Evolutionary conservation across 2,797 vertebrate species (phyloP), one percentile per base, ranked within the genome.

Genomic region (Hydrolagus colliei): DNA sequence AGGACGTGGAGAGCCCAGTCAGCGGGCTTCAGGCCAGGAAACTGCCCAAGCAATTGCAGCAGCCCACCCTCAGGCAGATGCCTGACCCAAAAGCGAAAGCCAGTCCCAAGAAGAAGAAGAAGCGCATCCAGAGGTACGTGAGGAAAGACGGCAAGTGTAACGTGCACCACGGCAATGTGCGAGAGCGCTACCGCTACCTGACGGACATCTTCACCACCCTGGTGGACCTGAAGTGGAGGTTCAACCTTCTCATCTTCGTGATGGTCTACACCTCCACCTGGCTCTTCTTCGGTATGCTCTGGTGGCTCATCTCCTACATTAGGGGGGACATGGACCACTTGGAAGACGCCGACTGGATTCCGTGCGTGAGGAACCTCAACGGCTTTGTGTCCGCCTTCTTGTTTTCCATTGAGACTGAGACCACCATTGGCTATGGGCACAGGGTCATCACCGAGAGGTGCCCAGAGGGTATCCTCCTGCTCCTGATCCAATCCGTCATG

Each of bases 321-420:
- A 95, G 98, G 79, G 98, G 98, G 74, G 98, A 99, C 73, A 95
- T 99, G 94, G 97, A 98, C 87, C 97, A 99, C 89, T 86, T 97
- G 91, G 93, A 96, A 75, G 97, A 99, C 89, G 94, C 93, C 86
- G 88, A 94, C 0, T 99, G 98, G 98, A 98, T 95, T 89, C 98
- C 97, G 0, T 99, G 98, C 41, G 98, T 99, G 91, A 96, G 97
- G 90, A 99, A 99, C 92, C 96, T 99, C 88, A 97, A 99, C 0
- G 93, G 96, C 75, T 99, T 99, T 76, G 98, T 99, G 86, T 97
- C 98, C 4, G 98, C 98, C 14, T 99, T 99, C 92, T 94, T 99
- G 91, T 99, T 99, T 94, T 99, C 97, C 79, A 99, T 99, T 86
- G 98, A 99, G 93, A 99, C 98, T 1, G 98, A 99, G 90, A 99